These are phyloP conservation scores for Poecilia wingei DNA, from an alignment of 2,797 vertebrate genomes.

Conservation along the genomic window DNA sequence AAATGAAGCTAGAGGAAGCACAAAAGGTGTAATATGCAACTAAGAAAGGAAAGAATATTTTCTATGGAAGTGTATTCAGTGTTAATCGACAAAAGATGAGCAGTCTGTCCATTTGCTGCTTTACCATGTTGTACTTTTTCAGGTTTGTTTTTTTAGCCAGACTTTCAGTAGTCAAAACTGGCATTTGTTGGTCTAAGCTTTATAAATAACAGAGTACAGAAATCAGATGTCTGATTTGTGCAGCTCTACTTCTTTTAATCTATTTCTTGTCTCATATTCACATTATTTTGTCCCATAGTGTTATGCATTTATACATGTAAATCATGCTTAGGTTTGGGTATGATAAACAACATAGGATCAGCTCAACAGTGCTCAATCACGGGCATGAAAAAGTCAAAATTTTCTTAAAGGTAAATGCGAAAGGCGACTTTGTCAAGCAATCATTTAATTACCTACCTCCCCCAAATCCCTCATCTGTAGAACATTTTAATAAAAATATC, in stretches of 20 bases:
- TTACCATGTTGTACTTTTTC: neutral
- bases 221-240: neutral
- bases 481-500: neutral
- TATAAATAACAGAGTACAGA: constrained; percentile 1
- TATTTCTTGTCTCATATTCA: neutral
- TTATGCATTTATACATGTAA: neutral
- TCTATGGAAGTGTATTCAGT: neutral
- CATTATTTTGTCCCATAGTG: neutral
- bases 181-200: neutral
- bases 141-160: neutral
- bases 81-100: neutral
- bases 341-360: neutral
- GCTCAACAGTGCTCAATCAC: neutral
- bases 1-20: neutral
- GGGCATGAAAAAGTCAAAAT: neutral
- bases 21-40: neutral
- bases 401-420: neutral
- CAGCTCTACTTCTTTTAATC: neutral
- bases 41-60: neutral
- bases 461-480: neutral
- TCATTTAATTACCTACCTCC: neutral
- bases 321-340: neutral
- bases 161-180: neutral
- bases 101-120: neutral
- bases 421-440: neutral